Base-by-base conservation (phyloP, 2,888 invertebrate genomes). In the Thalpophila matura region DNA sequence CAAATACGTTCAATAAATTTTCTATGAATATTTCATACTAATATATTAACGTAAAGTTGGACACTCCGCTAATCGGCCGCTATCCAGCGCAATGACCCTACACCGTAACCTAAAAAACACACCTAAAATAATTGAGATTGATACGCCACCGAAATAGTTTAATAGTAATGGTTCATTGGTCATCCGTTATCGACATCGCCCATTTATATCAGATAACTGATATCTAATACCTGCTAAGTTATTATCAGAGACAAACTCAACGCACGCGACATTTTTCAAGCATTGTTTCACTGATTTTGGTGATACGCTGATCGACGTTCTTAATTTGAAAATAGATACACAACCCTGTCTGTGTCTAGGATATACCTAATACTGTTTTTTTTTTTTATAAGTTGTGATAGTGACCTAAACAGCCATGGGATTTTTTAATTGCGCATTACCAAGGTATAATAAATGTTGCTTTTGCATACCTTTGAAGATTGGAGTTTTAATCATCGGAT, bases 401-500 rank as follows among this genome's bases (percentile, higher is more conserved):
- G 20, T 54, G 33, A 42, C 42, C 14, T 51, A 35, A 22, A 40
- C 7, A 40, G 63, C 58, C 16, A 87, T 87, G 85, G 76, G 42
- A 31, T 50, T 82, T n/a, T n/a, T n/a, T n/a, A n/a, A n/a, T n/a
- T n/a, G n/a, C 5, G 50, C 65, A 55, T 58, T 92, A 38, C 94
- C 94, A 2, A 84, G 89, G 35, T 69, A 90, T 4, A 73, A 75
- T 1, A 88, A 80, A 67, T 93, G 90, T 66, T 93, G 93, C 81
- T 92, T 81, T 75, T 93, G 93, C 74, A 77, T 92, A 14, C 83
- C 91, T 6, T 64, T 94, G 37, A 83, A 87, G 61, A 83, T 86
- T 38, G 94, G 91, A 14, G 86, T 89, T 0, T 78, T 94, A 33
- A 71, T 93, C 26, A 90, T 94, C 46, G 94, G 94, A 77, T 94